Evolutionary conservation across 2,888 invertebrate genomes (phyloP).

Genomic region (Theretra japonica): DNA sequence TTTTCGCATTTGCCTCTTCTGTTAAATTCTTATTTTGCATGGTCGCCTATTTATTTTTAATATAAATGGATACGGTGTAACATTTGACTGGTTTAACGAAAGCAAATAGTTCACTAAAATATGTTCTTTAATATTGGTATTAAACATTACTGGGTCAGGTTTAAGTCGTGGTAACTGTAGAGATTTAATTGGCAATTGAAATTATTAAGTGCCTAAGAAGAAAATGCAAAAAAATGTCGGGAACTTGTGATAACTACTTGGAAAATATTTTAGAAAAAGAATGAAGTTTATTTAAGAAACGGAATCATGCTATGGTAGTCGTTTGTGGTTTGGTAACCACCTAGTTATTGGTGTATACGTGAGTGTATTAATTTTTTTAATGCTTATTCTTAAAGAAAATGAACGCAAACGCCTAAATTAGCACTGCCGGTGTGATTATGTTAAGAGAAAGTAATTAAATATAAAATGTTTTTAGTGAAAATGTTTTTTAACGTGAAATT

Average conservation of each 20-base stretch:
- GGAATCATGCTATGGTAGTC: not conserved
- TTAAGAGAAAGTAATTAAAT: not conserved
- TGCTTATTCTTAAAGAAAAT: conserved; percentile 7
- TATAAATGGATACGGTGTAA: no score
- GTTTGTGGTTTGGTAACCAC: no score
- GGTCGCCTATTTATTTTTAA: no score
- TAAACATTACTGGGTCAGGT: not conserved
- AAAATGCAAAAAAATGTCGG: not conserved
- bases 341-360: not conserved
- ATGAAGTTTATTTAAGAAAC: not conserved
- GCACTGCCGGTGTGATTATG: conserved; percentile 23
- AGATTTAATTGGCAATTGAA: not conserved
- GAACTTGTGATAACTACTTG: conserved; percentile 2
- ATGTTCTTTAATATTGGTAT: not conserved
- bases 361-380: not conserved
- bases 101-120: no score
- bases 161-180: not conserved
- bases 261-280: not conserved
- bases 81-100: no score
- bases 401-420: conserved; percentile 42
- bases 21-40: no score
- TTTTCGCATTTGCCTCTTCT: no score
- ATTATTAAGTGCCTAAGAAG: conserved; percentile 11
- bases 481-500: not conserved
- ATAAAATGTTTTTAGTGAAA: not conserved